Percentiles rank a stretch among this genome's conserved stretches.
Conservation (phyloP, 2,888 invertebrate species). For the Noctua fimbriata region DNA sequence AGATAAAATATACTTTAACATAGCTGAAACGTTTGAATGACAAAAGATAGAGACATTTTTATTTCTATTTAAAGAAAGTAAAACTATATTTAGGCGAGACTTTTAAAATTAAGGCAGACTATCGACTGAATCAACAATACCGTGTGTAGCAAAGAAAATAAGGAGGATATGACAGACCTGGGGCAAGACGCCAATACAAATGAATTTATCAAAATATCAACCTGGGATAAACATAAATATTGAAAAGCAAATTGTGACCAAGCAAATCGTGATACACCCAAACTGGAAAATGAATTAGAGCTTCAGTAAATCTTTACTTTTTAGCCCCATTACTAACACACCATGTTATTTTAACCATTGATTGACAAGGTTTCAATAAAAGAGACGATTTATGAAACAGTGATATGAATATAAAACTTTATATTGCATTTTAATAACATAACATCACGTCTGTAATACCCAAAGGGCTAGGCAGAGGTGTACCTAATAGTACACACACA, state of each 20-base stretch:
- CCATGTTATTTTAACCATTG: background rate
- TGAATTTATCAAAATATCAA: constrained; percentile 67
- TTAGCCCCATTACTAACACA: background rate
- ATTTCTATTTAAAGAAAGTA: constrained; percentile 32
- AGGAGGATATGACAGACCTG: constrained; percentile 57
- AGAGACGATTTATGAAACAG: background rate
- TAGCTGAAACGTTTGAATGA: constrained; percentile 1
- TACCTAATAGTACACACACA: background rate
- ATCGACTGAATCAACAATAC: constrained; percentile 72
- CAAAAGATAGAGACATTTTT: constrained; percentile 10
- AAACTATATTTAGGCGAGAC: constrained; percentile 41
- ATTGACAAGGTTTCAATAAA: too few relatives aligned
- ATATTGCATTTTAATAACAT: background rate
- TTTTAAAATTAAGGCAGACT: constrained; percentile 52
- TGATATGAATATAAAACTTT: background rate
- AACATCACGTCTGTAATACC: too few relatives aligned
- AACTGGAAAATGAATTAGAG: constrained; percentile 36
- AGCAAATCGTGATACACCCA: constrained; percentile 29
- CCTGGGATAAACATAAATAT: constrained; percentile 70
- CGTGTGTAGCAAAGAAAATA: constrained; percentile 66
- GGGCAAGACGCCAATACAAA: constrained; percentile 78
- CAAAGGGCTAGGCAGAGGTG: background rate
- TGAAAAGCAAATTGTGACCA: constrained; percentile 57
- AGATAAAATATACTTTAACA: background rate
- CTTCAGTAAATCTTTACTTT: background rate